Percentiles rank a stretch among this genome's conserved stretches.
These are phyloP conservation scores for Gastrophysa polygoni DNA, from an alignment of 2,888 invertebrate species.

Conservation along the genomic window DNA sequence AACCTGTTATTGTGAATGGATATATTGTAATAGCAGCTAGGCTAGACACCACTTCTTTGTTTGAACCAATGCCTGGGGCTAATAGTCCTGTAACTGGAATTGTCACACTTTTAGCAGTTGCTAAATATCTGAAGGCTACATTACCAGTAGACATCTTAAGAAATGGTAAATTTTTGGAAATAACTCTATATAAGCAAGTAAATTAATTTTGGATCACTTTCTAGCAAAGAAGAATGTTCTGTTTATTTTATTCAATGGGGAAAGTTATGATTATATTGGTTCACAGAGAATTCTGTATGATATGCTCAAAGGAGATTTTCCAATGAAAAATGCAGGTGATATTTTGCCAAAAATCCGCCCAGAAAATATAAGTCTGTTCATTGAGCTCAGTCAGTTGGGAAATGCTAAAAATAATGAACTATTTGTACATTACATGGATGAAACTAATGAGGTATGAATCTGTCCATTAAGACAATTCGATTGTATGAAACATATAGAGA, in stretches of 20 bases:
- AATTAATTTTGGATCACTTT: too few relatives aligned
- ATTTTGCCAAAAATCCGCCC: slow-evolving; percentile 51
- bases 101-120: slow-evolving; percentile 75
- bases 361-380: slow-evolving; percentile 65
- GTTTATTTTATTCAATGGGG: slow-evolving; percentile 88
- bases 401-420: slow-evolving; percentile 29
- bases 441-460: slow-evolving; percentile 29
- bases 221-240: slow-evolving; percentile 72
- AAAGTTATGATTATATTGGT: slow-evolving; percentile 95
- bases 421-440: slow-evolving; percentile 42
- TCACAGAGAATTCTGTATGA: slow-evolving; percentile 92
- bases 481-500: too few relatives aligned
- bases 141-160: slow-evolving; percentile 55
- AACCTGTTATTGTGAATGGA: slow-evolving; percentile 55
- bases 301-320: slow-evolving; percentile 72
- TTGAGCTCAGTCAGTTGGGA: slow-evolving; percentile 71
- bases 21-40: slow-evolving; percentile 82
- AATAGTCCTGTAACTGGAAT: slow-evolving; percentile 79
- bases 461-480: too few relatives aligned
- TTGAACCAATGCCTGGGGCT: slow-evolving; percentile 80
- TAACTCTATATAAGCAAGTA: too few relatives aligned
- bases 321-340: slow-evolving; percentile 57
- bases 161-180: slow-evolving; percentile 13
- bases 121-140: slow-evolving; percentile 70
- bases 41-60: slow-evolving; percentile 88